Evolutionary conservation across 2,113 vertebrate species (phyloP).

Genomic region (Calcarius ornatus): DNA sequence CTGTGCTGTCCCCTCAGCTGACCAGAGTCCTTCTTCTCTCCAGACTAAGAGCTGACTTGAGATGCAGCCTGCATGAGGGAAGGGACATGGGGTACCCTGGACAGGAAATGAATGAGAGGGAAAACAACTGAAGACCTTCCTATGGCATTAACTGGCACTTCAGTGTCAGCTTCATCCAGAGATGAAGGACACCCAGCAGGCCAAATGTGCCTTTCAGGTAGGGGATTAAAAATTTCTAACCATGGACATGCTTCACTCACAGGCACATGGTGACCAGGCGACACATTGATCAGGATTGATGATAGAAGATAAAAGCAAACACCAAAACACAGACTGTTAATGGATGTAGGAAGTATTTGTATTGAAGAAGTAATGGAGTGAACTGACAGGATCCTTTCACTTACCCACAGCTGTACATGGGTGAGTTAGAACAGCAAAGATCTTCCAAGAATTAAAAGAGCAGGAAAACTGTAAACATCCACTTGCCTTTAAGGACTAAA

Average conservation of each 20-base stretch:
- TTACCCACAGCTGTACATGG: not conserved
- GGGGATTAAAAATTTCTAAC: not conserved
- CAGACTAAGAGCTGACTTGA: not conserved
- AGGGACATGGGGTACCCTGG: not conserved
- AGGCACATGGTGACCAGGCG: not conserved
- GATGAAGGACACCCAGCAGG: not conserved
- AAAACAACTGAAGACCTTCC: not conserved
- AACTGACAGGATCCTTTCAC: not conserved
- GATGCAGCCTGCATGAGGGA: not conserved
- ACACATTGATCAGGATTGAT: not conserved
- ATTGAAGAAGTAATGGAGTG: not conserved
- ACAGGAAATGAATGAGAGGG: not conserved
- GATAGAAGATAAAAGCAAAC: not conserved
- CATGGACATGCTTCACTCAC: not conserved
- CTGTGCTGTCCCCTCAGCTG: not conserved
- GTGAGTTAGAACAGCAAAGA: not conserved
- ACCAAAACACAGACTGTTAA: not conserved
- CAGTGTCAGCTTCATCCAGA: not conserved
- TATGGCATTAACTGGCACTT: not conserved
- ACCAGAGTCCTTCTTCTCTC: not conserved
- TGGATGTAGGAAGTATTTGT: not conserved
- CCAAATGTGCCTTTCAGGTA: not conserved
- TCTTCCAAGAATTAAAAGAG: not conserved
- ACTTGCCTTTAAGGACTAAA: not conserved
- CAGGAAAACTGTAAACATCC: not conserved